Base-by-base conservation (phyloP, 30 jellyfish, hydroid and myxozoan species). In the Aurelia aurita complex sp. Pacific region DNA sequence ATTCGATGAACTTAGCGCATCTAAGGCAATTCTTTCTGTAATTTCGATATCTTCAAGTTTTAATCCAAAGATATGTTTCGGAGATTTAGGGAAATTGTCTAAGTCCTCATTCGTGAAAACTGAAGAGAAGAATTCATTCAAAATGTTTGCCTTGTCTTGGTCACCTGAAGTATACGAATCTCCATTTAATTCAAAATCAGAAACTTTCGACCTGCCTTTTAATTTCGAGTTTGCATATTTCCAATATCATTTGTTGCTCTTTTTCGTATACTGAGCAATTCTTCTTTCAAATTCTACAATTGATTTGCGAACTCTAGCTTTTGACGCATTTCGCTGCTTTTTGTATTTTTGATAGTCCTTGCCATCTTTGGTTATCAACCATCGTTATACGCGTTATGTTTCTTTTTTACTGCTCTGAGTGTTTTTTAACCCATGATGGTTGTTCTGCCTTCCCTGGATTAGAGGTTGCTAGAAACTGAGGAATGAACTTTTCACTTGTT, bases 141-240 rank as follows among this genome's bases (percentile, higher is more conserved):
- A 54, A 10, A 16, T 54, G 65, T 54, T 54, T 54, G 65, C 65
- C 65, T 54, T 54, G 15, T 54, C 15, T 54, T 54, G 65, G 15
- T 16, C 65, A 10, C 15, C 12, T 54, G 65, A 54, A 10, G 65
- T 54, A 54, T 54, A 54, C 16, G 16, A 54, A 54, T 57, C 16
- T 54, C 16, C 65, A 0, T 9, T 54, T 0, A 16, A 10, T 54
- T 40, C 2, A 2, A 70, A 70, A 32, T 70, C 81, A 2, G 81
- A 67, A 23, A 70, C 81, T 13, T 59, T 13, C 14, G 81, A 70
- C 17, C 33, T 70, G 11, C 23, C 2, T 70, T 70, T 1, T 70
- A 70, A 23, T 70, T 70, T 70, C 33, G 81, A 70, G 40, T 70
- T 70, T 1, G 81, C 81, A 70, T 40, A 70, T 19, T 23, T 13